Percentiles rank a stretch among this genome's conserved stretches.
These are phyloP conservation scores for Carposina sasakii DNA, from an alignment of 1,140 invertebrate genomes.

Conservation along the genomic window DNA sequence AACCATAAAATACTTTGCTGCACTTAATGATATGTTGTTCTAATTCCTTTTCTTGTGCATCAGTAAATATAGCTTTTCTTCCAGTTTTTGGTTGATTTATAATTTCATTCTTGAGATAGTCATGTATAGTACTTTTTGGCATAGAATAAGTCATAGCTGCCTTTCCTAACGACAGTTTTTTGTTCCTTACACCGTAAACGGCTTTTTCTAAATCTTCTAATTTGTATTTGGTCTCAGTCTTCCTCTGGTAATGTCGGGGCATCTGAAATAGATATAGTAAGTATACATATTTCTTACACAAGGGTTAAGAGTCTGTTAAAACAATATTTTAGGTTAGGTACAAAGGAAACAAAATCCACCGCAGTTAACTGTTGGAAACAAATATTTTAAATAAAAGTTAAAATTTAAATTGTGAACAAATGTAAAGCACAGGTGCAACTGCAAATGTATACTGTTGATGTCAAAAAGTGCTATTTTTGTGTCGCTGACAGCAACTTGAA, in stretches of 20 bases:
- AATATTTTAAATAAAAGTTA: too few relatives aligned
- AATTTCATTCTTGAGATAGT: conserved; percentile 15
- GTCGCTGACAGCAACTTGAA: too few relatives aligned
- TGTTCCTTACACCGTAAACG: conserved; percentile 15
- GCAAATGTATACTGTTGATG: too few relatives aligned
- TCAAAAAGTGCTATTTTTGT: too few relatives aligned
- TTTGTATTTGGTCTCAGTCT: conserved; percentile 21
- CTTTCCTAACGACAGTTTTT: conserved; percentile 17
- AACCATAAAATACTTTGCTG: conserved; percentile 16
- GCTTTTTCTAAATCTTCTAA: conserved; percentile 17
- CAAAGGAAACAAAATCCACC: too few relatives aligned
- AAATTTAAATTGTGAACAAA: too few relatives aligned
- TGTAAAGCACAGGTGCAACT: too few relatives aligned
- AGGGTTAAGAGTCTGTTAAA: too few relatives aligned
- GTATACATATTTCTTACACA: too few relatives aligned
- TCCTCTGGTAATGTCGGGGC: conserved; percentile 10
- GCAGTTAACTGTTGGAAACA: too few relatives aligned
- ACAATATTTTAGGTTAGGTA: too few relatives aligned
- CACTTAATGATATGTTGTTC: conserved; percentile 12
- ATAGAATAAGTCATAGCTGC: conserved; percentile 7
- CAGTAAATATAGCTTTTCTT: conserved; percentile 15
- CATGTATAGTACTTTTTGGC: conserved; percentile 18
- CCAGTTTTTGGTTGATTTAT: conserved; percentile 11
- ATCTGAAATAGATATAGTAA: conserved; percentile 21
- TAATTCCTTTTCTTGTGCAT: conserved; percentile 9